Percentiles rank a stretch among this genome's conserved stretches.
Evolutionary conservation across 2,113 vertebrate species (phyloP).

Genomic region (Eublepharis macularius): DNA sequence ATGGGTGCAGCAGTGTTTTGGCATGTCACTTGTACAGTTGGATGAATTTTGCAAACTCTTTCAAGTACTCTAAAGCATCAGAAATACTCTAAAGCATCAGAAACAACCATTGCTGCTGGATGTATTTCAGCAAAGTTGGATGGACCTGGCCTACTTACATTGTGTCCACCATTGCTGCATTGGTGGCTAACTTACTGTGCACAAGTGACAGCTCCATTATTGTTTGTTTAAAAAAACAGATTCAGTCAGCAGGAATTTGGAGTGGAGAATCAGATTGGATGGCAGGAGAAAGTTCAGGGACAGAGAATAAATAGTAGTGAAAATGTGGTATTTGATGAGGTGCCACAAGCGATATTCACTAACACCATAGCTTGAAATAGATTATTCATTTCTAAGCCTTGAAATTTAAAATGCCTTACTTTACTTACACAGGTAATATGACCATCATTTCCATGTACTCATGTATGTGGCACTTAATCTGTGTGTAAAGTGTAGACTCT

Average conservation of each 20-base stretch:
- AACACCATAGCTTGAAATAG: background rate
- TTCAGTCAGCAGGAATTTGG: too few species aligned
- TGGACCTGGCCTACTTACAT: too few species aligned
- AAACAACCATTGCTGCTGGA: background rate
- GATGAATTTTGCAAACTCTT: background rate
- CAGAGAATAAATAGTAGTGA: too few species aligned
- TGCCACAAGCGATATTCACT: background rate
- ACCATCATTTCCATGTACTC: background rate
- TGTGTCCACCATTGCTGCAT: too few species aligned
- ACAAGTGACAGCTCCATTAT: too few species aligned
- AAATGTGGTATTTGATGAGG: too few species aligned
- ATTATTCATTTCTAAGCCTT: background rate
- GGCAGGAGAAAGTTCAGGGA: too few species aligned
- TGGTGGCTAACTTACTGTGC: too few species aligned
- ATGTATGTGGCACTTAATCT: background rate
- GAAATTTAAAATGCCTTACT: background rate
- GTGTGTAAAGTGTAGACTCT: background rate
- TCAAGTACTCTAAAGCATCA: too few species aligned
- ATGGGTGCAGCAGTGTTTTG: background rate
- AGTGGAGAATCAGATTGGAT: too few species aligned
- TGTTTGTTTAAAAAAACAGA: too few species aligned
- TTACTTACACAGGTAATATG: background rate
- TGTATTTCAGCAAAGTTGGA: background rate
- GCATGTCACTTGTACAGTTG: background rate
- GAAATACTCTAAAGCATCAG: too few species aligned